Evolutionary conservation across 2,888 invertebrate genomes (phyloP), one percentile per base, ranked within the genome.

Genomic region (Drosophila kambysellisi): DNA sequence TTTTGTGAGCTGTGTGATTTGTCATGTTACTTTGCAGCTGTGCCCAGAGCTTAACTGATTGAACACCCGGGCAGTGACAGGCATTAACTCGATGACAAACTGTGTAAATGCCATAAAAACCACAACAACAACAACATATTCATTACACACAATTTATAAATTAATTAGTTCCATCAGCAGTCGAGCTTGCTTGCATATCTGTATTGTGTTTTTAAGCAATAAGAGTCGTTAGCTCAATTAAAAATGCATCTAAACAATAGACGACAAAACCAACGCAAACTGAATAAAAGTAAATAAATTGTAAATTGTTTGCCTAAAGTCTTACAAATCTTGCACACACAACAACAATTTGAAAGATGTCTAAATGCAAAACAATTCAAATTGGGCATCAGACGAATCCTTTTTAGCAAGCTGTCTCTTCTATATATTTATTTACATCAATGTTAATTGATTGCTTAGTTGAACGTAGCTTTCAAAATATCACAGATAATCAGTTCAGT

Each of bases 291-390:
- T 84, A 84, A 70, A 62, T 58, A 66, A 71, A 71, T 60, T 59
- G 25, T 70, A 80, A 81, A 81, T 74, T 75, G 58, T 74, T 83
- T 81, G 79, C 67, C 67, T 60, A 61, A 68, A 72, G 54, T 66
- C 57, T 29, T 2, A 29, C 15, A 53, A 35, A 7, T 25, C 25
- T 15, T 5, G 35, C n/a, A 15, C 15, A 25, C 12, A n/a, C 11
- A n/a, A 5, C 4, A 30, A n/a, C 29, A n/a, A 29, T 39, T 39
- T 12, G 0, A 30, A 29, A 8, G 2, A 1, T n/a, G 7, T 56
- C 39, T 30, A 30, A 39, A 39, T 56, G 37, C n/a, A 25, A 25
- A 25, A 25, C 20, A 25, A 25, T 25, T 25, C 20, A 25, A 25
- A 25, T 25, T 25, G 20, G 20, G 20, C 20, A 1, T 25, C 20